phyloP scores from a whole-genome alignment of 2,113 vertebrate genomes.

The Cebus imitator region DNA sequence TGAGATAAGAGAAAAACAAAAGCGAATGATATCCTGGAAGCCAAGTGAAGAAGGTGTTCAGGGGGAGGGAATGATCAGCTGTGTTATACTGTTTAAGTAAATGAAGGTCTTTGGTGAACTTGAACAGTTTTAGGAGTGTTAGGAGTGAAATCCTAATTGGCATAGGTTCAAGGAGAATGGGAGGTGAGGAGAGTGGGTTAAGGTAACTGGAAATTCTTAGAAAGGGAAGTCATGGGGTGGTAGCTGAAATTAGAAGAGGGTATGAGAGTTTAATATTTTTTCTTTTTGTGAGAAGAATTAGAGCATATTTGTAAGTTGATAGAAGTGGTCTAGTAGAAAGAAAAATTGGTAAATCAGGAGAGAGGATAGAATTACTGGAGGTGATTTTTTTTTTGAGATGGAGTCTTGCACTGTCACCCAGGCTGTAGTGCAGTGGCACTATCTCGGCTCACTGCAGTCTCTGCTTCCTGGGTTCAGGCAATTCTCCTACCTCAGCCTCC shows the following conservation, averaged over 20 bases:
- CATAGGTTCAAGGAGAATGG: neutral
- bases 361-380: slow-evolving; percentile 19
- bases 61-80: neutral
- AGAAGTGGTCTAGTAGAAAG: neutral
- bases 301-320: neutral
- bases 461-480: too few species aligned
- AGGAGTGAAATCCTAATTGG: neutral
- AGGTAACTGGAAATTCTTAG: neutral
- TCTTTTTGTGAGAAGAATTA: slow-evolving; percentile 5
- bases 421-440: too few species aligned
- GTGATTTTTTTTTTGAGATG: neutral
- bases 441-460: too few species aligned
- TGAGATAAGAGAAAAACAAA: neutral
- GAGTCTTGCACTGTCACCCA: too few species aligned
- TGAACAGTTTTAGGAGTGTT: neutral
- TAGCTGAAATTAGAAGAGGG: neutral
- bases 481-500: too few species aligned
- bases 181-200: neutral
- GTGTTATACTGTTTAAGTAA: neutral
- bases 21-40: neutral
- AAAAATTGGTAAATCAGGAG: neutral
- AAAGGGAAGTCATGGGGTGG: neutral
- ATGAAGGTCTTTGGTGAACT: slow-evolving; percentile 6
- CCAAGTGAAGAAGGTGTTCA: neutral
- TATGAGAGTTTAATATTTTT: neutral